Conservation (phyloP, 2,113 vertebrate species). For the Neogale vison region DNA sequence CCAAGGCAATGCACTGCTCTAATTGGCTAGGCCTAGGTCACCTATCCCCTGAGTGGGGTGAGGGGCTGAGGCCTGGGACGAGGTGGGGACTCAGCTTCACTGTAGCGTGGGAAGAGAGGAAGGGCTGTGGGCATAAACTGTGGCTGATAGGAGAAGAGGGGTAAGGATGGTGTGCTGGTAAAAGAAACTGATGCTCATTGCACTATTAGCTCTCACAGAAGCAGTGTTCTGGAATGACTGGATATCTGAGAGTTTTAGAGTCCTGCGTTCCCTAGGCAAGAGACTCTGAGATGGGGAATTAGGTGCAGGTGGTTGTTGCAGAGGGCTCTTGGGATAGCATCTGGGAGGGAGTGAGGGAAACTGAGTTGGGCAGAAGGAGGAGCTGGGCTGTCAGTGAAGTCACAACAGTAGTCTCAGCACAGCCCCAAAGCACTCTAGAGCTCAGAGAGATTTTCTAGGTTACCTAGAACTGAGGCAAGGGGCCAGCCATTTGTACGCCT, state of each 20-base stretch:
- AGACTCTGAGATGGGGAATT: not conserved
- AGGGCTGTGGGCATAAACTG: accelerated
- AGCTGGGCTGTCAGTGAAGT: not conserved
- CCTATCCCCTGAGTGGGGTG: not conserved
- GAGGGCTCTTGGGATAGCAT: not conserved
- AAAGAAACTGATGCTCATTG: not conserved
- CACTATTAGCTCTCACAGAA: not conserved
- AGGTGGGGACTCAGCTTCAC: not conserved
- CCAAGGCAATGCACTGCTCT: not conserved
- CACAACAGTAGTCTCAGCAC: not conserved
- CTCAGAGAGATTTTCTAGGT: not conserved
- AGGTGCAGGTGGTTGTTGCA: not conserved
- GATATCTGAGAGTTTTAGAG: not conserved
- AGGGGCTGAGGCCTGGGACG: too few relatives aligned
- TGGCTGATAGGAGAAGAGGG: not conserved
- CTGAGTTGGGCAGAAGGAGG: not conserved
- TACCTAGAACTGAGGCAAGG: not conserved
- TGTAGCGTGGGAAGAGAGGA: not conserved
- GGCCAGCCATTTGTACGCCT: too few relatives aligned
- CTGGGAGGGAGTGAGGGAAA: not conserved
- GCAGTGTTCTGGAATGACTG: not conserved
- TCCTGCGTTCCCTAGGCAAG: not conserved
- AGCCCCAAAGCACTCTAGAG: not conserved
- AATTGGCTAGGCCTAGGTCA: not conserved
- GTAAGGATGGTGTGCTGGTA: not conserved